These are phyloP conservation scores for Mythimna loreyi DNA, from an alignment of 2,888 invertebrate genomes.

Conservation along the genomic window DNA sequence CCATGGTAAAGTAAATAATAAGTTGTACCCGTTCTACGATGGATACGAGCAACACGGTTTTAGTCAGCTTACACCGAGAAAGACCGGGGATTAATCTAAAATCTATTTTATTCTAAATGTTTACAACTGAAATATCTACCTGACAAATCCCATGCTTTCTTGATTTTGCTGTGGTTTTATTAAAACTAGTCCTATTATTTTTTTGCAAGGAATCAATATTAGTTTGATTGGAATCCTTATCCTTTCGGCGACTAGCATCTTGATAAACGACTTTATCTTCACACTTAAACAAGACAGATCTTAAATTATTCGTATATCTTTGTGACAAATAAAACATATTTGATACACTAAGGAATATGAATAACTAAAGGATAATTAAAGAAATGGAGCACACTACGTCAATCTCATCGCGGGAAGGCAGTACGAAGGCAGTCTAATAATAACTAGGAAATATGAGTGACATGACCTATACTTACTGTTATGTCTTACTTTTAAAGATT, in stretches of 20 bases:
- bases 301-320: neutral
- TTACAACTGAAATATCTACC: constrained; percentile 10
- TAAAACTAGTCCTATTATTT: constrained; percentile 1
- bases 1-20: too few relatives aligned
- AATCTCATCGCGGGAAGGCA: neutral
- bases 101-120: neutral
- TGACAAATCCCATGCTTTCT: constrained; percentile 47
- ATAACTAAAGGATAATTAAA: too few relatives aligned
- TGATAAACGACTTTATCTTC: neutral
- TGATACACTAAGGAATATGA: neutral
- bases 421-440: neutral
- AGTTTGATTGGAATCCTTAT: constrained; percentile 9
- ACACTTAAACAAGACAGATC: constrained; percentile 13
- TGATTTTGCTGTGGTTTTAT: neutral
- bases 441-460: neutral
- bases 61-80: too few relatives aligned
- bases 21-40: too few relatives aligned
- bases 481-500: neutral
- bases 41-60: too few relatives aligned
- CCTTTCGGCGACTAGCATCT: constrained; percentile 18
- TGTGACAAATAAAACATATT: neutral
- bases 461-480: neutral
- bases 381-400: too few relatives aligned
- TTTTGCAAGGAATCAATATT: neutral
- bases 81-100: too few relatives aligned